phyloP scores from a whole-genome alignment of 2,888 invertebrate species.

The Stenodera caucasica region DNA sequence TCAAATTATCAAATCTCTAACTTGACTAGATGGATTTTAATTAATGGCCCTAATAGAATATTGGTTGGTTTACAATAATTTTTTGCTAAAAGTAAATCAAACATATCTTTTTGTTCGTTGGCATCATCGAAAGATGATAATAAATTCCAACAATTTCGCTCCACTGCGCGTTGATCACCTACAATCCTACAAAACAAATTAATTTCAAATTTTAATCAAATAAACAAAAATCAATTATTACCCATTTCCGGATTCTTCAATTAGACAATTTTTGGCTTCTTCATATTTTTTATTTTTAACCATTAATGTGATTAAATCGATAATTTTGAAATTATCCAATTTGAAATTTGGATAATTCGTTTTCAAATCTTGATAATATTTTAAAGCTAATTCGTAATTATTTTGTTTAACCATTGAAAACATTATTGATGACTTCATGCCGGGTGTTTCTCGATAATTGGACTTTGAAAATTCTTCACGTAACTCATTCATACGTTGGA shows the following conservation, averaged over 20 bases:
- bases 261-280: slow-evolving; percentile 58
- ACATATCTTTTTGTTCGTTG: slow-evolving; percentile 57
- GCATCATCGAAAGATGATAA: slow-evolving; percentile 59
- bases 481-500: slow-evolving; percentile 61
- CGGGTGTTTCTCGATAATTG: slow-evolving; percentile 61
- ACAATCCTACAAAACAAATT: slow-evolving; percentile 15
- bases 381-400: slow-evolving; percentile 60
- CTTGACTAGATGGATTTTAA: slow-evolving; percentile 63
- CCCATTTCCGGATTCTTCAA: slow-evolving; percentile 57
- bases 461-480: slow-evolving; percentile 42
- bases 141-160: slow-evolving; percentile 65
- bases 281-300: slow-evolving; percentile 57
- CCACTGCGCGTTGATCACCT: slow-evolving; percentile 48
- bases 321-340: slow-evolving; percentile 67
- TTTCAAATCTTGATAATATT: slow-evolving; percentile 59
- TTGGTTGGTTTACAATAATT: slow-evolving; percentile 63
- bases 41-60: slow-evolving; percentile 63
- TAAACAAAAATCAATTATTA: slow-evolving; percentile 36
- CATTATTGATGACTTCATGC: slow-evolving; percentile 68
- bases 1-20: slow-evolving; percentile 35
- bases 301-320: slow-evolving; percentile 65
- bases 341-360: slow-evolving; percentile 60
- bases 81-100: slow-evolving; percentile 57
- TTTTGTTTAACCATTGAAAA: slow-evolving; percentile 63
- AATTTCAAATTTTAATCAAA: not conserved